These are phyloP conservation scores for Priocnemis perturbator DNA, from an alignment of 2,888 invertebrate species.

Conservation along the genomic window DNA sequence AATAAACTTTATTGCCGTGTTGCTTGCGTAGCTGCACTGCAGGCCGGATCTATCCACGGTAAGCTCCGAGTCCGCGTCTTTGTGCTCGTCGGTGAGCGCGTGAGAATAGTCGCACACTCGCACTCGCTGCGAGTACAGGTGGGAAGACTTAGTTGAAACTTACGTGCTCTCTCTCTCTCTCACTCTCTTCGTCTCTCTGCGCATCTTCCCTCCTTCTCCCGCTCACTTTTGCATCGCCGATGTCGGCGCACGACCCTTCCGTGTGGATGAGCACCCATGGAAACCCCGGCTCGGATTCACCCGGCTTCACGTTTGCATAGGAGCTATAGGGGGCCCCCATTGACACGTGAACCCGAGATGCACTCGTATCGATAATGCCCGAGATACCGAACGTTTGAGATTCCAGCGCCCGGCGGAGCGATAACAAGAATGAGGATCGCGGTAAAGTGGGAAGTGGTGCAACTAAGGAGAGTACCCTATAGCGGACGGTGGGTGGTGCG, in stretches of 20 bases:
- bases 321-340: conserved; percentile 24
- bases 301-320: conserved; percentile 32
- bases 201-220: neutral
- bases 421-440: conserved; percentile 26
- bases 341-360: conserved; percentile 19
- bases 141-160: conserved; percentile 35
- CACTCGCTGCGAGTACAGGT: too few species aligned
- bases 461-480: neutral
- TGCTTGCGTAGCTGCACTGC: conserved; percentile 56
- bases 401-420: conserved; percentile 11
- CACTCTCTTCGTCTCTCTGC: conserved; percentile 3
- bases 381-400: neutral
- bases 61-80: too few species aligned
- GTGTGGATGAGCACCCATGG: conserved; percentile 20
- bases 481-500: too few species aligned
- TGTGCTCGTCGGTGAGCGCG: too few species aligned
- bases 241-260: conserved; percentile 5
- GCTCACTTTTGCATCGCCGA: conserved; percentile 10
- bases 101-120: too few species aligned
- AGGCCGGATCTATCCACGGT: conserved; percentile 43
- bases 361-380: conserved; percentile 22
- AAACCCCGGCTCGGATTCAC: conserved; percentile 27
- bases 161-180: conserved; percentile 22
- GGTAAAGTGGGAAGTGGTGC: neutral
- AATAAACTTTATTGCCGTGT: conserved; percentile 73